A percentile compares a stretch with the other conserved stretches of the same genome.
Conservation (phyloP, 2,113 vertebrate genomes). For the Lagopus leucura region DNA sequence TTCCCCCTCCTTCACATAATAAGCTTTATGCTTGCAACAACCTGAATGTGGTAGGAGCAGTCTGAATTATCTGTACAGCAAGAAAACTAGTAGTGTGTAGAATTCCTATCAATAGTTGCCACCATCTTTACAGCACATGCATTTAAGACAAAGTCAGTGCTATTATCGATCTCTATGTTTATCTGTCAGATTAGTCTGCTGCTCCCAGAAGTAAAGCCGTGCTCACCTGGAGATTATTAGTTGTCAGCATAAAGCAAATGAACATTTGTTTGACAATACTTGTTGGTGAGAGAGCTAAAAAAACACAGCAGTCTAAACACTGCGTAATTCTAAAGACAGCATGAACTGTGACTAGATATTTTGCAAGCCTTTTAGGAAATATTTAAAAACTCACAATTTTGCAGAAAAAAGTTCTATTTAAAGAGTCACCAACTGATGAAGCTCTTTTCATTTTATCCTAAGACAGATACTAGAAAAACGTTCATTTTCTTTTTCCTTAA, state of each 20-base stretch:
- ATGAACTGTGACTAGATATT: neutral
- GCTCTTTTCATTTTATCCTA: neutral
- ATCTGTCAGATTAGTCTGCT: no score
- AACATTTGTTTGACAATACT: no score
- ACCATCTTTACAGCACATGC: no score
- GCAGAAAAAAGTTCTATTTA: neutral
- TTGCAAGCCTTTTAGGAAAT: neutral
- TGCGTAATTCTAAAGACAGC: neutral
- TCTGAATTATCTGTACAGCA: neutral
- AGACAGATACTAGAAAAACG: neutral
- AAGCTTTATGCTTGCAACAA: neutral
- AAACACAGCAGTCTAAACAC: neutral
- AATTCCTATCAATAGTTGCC: no score
- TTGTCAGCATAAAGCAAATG: no score
- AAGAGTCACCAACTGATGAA: neutral
- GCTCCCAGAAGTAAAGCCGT: no score
- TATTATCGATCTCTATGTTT: no score
- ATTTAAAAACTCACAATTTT: neutral
- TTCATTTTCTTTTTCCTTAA: neutral
- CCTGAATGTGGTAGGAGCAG: neutral
- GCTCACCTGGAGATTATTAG: no score
- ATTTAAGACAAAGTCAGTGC: no score
- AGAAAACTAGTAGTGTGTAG: neutral
- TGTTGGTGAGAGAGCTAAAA: no score
- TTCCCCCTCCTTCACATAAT: neutral